phyloP scores from a whole-genome alignment of 92 coral and sea anemone genomes.

The Muricea muricata region DNA sequence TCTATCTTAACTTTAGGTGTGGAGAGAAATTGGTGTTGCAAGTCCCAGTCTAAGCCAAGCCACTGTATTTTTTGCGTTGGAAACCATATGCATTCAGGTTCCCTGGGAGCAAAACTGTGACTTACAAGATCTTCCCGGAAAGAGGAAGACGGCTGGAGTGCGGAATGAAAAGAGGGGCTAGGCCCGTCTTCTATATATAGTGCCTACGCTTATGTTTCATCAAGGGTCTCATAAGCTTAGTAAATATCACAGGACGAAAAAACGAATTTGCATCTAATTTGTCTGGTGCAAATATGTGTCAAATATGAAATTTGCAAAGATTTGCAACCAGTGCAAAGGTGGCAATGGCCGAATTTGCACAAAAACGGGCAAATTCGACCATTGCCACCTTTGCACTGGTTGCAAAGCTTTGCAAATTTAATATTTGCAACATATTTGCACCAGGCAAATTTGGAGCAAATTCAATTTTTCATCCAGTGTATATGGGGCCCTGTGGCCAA shows the following conservation, averaged over 20 bases:
- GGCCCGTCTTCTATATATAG: slow-evolving; percentile 33
- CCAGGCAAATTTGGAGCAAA: too few relatives aligned
- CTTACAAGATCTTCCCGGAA: slow-evolving; percentile 3
- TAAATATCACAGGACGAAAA: too few relatives aligned
- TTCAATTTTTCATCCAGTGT: too few relatives aligned
- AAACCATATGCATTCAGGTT: slow-evolving; percentile 48
- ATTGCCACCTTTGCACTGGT: too few relatives aligned
- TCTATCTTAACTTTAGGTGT: slow-evolving; percentile 41
- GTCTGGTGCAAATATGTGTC: too few relatives aligned
- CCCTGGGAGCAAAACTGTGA: slow-evolving; percentile 51
- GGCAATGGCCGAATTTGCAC: too few relatives aligned
- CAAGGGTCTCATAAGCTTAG: slow-evolving; percentile 48
- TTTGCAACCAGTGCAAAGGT: too few relatives aligned
- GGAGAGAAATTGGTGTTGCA: slow-evolving; percentile 25
- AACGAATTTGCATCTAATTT: too few relatives aligned
- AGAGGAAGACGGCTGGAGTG: neutral
- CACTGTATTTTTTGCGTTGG: slow-evolving; percentile 42
- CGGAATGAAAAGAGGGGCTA: slow-evolving; percentile 9
- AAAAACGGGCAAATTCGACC: too few relatives aligned
- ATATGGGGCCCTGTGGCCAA: slow-evolving; percentile 55
- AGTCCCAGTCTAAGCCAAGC: slow-evolving; percentile 55
- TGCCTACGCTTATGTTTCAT: slow-evolving; percentile 43
- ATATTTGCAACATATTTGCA: too few relatives aligned
- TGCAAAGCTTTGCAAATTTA: too few relatives aligned
- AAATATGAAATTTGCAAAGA: too few relatives aligned